phyloP scores from a whole-genome alignment of 2,888 invertebrate genomes.

The Aradus depressus region DNA sequence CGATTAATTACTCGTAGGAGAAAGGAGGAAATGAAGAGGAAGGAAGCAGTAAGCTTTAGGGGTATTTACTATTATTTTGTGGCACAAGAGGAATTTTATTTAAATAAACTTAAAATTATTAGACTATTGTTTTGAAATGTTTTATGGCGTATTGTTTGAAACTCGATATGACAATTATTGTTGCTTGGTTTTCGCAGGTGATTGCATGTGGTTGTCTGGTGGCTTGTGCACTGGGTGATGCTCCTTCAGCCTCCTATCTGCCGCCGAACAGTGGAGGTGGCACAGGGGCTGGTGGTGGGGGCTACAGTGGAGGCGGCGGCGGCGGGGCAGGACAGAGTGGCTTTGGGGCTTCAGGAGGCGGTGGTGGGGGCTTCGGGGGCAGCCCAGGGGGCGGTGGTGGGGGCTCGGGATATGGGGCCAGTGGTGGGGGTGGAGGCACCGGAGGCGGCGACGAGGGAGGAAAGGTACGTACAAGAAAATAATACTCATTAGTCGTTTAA shows the following conservation, averaged over 20 bases:
- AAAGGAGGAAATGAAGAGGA: too few relatives aligned
- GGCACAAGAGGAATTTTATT: too few relatives aligned
- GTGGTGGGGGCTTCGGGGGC: constrained; percentile 7
- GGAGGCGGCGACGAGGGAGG: constrained; percentile 18
- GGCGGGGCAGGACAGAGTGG: constrained; percentile 20
- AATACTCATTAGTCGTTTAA: background rate
- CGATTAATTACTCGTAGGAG: too few relatives aligned
- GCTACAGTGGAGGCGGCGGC: constrained; percentile 13
- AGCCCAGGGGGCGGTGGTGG: constrained; percentile 9
- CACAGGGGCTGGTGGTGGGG: constrained; percentile 19
- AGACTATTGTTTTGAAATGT: too few relatives aligned
- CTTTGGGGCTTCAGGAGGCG: constrained; percentile 10
- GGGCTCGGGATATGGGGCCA: constrained; percentile 9
- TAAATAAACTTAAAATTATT: too few relatives aligned
- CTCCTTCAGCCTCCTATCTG: constrained; percentile 20
- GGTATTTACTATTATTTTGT: too few relatives aligned
- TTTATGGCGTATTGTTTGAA: too few relatives aligned
- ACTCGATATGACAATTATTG: background rate
- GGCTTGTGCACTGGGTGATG: constrained; percentile 16
- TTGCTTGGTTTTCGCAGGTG: constrained; percentile 10
- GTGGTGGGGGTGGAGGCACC: constrained; percentile 8
- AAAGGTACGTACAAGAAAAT: constrained; percentile 3
- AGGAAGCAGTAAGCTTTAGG: too few relatives aligned
- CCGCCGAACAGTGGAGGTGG: constrained; percentile 26
- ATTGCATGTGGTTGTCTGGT: constrained; percentile 12